Evolutionary conservation across 2,888 invertebrate genomes (phyloP).

Genomic region (Lucinisca nassula): DNA sequence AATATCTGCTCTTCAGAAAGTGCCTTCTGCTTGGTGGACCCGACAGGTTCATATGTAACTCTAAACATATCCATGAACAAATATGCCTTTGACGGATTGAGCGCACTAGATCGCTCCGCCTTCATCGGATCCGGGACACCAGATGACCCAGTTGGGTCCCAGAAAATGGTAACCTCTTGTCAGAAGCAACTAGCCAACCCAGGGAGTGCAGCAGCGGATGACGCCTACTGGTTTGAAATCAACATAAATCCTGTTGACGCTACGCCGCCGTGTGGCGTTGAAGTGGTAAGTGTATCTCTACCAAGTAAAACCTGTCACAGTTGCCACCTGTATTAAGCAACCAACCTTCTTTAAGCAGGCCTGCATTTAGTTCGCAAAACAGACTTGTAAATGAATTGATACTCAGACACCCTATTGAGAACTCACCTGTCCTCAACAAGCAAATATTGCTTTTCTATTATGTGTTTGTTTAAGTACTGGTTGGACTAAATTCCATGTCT

Average conservation of each 20-base stretch:
- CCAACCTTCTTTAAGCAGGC: no score
- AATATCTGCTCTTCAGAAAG: not conserved
- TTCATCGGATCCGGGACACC: not conserved
- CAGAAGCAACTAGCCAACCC: not conserved
- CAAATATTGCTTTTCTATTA: no score
- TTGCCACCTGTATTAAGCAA: no score
- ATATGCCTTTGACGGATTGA: not conserved
- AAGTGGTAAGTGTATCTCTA: not conserved
- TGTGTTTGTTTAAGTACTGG: no score
- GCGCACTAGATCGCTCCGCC: not conserved
- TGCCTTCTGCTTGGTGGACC: not conserved
- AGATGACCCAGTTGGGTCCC: not conserved
- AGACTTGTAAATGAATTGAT: no score
- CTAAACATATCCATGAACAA: not conserved
- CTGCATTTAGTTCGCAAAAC: no score
- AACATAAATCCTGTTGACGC: not conserved
- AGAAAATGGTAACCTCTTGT: not conserved
- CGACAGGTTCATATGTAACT: not conserved
- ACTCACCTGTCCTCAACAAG: no score
- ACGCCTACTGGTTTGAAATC: not conserved
- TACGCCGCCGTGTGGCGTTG: not conserved
- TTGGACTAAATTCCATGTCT: no score
- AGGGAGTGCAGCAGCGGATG: not conserved
- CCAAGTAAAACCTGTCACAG: no score
- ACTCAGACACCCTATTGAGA: no score